A percentile compares a stretch with the other conserved stretches of the same genome.
Conservation (phyloP, 2,888 invertebrate genomes). For the Drosophila anomelani region DNA sequence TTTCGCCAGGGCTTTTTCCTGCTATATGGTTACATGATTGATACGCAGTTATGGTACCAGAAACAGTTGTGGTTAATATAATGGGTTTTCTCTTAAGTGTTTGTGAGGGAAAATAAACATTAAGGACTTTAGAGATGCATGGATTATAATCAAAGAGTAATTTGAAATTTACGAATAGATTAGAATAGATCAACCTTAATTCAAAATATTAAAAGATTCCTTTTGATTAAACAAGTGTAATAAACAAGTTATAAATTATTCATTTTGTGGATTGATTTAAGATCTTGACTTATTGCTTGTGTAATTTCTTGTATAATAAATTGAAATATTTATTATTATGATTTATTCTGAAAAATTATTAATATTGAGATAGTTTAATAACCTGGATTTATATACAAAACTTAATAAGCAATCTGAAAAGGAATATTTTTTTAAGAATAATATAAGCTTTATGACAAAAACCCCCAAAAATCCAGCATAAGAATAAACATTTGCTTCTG, state of each 20-base stretch:
- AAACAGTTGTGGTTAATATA: slow-evolving; percentile 21
- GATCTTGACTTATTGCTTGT: background rate
- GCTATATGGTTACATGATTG: slow-evolving; percentile 42
- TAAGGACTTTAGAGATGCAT: background rate
- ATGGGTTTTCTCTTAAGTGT: background rate
- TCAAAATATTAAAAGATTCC: too few species aligned
- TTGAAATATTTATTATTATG: background rate
- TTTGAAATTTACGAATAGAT: background rate
- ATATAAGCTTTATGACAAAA: background rate
- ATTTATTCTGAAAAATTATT: too few species aligned
- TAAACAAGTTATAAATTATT: background rate
- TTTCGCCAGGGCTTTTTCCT: slow-evolving; percentile 32
- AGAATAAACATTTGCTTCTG: too few species aligned
- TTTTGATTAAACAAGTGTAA: background rate
- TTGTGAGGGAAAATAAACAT: background rate
- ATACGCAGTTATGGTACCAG: slow-evolving; percentile 7
- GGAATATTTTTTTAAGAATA: background rate
- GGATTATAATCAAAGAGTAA: background rate
- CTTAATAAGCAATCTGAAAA: background rate
- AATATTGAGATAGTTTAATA: too few species aligned
- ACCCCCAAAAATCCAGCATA: background rate
- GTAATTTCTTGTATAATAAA: too few species aligned
- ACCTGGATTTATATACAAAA: background rate
- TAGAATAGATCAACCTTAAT: background rate
- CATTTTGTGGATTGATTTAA: background rate